These are phyloP conservation scores for Spermophilus dauricus DNA, from an alignment of 2,113 vertebrate genomes.

Conservation along the genomic window DNA sequence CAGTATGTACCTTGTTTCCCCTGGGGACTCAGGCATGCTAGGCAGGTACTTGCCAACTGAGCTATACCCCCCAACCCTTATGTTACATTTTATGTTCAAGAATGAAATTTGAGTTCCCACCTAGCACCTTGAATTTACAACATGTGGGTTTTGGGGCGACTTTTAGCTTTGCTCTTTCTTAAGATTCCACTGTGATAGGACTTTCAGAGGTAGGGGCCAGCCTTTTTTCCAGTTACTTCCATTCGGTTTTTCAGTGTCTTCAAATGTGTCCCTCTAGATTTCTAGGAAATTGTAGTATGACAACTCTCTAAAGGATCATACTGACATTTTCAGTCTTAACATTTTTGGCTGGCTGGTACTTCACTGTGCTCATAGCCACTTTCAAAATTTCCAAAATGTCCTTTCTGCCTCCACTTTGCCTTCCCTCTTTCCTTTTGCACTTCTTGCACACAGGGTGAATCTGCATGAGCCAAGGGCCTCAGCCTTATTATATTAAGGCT, in stretches of 20 bases:
- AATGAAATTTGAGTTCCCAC: not conserved
- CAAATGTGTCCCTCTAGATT: not conserved
- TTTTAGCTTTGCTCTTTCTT: not conserved
- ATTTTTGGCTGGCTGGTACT: slow-evolving; percentile 11
- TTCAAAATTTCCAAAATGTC: slow-evolving; percentile 21
- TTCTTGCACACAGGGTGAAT: not conserved
- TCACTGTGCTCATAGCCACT: not conserved
- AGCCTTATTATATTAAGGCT: not conserved
- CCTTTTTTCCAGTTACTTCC: not conserved
- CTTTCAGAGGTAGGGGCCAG: not conserved
- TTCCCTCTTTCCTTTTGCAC: slow-evolving; percentile 29
- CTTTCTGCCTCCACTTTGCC: slow-evolving; percentile 2
- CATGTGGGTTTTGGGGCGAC: not conserved
- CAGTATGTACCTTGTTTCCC: not conserved
- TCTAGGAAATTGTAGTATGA: not conserved
- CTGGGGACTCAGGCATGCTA: not conserved
- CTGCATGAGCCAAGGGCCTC: not conserved
- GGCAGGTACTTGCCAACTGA: not conserved
- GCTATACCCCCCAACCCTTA: not conserved
- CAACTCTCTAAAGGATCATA: not conserved
- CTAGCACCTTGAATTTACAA: not conserved
- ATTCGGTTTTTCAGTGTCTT: not conserved
- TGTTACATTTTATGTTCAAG: not conserved
- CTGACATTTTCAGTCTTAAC: not conserved
- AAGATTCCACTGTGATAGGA: not conserved